Conservation (phyloP, 2,113 vertebrate species). For the Saimiri boliviensis region DNA sequence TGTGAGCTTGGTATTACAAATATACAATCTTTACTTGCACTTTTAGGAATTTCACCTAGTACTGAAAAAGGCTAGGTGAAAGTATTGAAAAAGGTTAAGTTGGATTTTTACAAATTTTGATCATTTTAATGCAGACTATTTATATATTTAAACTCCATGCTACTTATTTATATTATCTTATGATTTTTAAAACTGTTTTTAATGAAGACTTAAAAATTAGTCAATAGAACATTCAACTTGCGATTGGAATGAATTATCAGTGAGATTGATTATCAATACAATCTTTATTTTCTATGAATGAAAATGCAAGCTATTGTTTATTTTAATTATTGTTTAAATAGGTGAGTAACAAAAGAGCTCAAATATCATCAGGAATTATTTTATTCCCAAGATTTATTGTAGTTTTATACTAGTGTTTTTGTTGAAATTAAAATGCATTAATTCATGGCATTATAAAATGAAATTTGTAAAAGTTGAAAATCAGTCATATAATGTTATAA, state of each 20-base stretch:
- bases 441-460: background rate
- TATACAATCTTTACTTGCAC: background rate
- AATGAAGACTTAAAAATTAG: background rate
- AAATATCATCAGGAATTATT: background rate
- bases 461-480: background rate
- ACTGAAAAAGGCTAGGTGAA: no score
- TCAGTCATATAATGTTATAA: background rate
- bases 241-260: background rate
- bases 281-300: background rate
- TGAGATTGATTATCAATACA: background rate
- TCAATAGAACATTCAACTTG: constrained; percentile 4
- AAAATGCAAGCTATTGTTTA: background rate
- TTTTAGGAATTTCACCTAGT: background rate
- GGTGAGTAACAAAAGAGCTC: background rate
- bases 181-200: background rate
- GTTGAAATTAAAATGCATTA: background rate
- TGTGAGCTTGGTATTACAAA: background rate
- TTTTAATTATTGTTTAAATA: background rate
- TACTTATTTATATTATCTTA: background rate
- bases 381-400: background rate
- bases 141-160: background rate
- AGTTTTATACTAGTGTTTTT: background rate
- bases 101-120: background rate
- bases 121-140: background rate
- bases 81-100: background rate